Evolutionary conservation across 2,888 invertebrate genomes (phyloP).

Genomic region (Neria commutata): DNA sequence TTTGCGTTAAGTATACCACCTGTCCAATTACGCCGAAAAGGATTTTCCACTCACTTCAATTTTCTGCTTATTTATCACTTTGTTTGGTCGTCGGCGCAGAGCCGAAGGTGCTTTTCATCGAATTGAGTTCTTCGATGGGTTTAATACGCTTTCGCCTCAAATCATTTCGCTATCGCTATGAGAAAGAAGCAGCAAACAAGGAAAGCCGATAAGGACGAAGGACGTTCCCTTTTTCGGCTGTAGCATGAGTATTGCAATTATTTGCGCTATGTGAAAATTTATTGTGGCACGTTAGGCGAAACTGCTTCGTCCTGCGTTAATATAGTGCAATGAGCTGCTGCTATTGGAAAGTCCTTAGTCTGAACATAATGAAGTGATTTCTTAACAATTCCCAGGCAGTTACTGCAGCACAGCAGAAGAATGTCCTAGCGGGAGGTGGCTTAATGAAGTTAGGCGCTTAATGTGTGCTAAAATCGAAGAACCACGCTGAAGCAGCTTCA

Average conservation of each 20-base stretch:
- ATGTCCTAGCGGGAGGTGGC: too few species aligned
- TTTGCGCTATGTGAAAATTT: not conserved
- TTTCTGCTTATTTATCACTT: conserved; percentile 48
- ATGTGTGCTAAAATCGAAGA: too few species aligned
- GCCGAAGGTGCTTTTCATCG: conserved; percentile 7
- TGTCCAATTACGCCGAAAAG: conserved; percentile 14
- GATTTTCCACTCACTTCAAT: conserved; percentile 46
- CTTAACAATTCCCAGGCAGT: too few species aligned
- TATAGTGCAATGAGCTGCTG: too few species aligned
- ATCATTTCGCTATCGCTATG: not conserved
- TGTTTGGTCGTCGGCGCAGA: conserved; percentile 2
- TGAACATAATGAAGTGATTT: not conserved
- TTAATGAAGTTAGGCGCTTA: too few species aligned
- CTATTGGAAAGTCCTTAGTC: too few species aligned
- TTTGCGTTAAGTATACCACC: conserved; percentile 7
- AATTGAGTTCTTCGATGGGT: conserved; percentile 45
- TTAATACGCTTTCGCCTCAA: conserved; percentile 27
- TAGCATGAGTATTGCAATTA: not conserved
- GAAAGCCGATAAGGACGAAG: not conserved
- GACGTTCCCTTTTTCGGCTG: not conserved
- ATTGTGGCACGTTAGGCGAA: not conserved
- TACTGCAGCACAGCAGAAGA: too few species aligned
- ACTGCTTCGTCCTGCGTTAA: not conserved
- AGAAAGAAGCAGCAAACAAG: not conserved
- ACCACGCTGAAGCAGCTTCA: too few species aligned